Conservation (phyloP, 1,140 invertebrate species). For the Ectropis grisescens region DNA sequence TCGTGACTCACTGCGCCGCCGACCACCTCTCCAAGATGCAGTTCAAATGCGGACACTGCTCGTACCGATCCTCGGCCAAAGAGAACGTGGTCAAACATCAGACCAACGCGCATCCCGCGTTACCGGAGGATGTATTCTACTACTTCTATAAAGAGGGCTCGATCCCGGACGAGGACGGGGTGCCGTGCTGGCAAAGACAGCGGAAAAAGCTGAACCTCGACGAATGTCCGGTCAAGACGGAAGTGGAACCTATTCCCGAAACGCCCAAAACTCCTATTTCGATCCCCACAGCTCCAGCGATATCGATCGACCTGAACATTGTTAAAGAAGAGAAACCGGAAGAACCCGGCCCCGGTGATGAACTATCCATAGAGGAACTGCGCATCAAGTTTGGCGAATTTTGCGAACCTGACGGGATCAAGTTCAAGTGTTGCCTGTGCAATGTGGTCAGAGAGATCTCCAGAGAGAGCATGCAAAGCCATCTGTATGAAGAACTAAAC, state of each 20-base stretch:
- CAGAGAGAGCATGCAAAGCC: slow-evolving; percentile 41
- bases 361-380: slow-evolving; percentile 21
- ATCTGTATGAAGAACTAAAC: slow-evolving; percentile 55
- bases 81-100: slow-evolving; percentile 72
- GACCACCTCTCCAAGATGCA: slow-evolving; percentile 75
- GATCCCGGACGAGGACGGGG: slow-evolving; percentile 35
- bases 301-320: slow-evolving; percentile 26
- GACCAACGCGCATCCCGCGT: slow-evolving; percentile 28
- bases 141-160: slow-evolving; percentile 48
- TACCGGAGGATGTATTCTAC: slow-evolving; percentile 37
- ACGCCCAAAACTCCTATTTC: slow-evolving; percentile 2
- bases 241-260: slow-evolving; percentile 4
- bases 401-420: slow-evolving; percentile 47
- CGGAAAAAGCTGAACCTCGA: slow-evolving; percentile 14
- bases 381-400: slow-evolving; percentile 35
- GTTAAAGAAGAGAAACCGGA: slow-evolving; percentile 39
- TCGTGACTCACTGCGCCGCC: slow-evolving; percentile 70
- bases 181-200: slow-evolving; percentile 39
- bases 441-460: slow-evolving; percentile 31
- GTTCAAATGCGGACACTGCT: slow-evolving; percentile 77
- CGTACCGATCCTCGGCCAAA: slow-evolving; percentile 70
- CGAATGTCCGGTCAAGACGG: slow-evolving; percentile 28
- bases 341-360: background rate
- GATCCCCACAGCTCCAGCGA: background rate
- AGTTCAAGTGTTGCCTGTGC: slow-evolving; percentile 47